Evolutionary conservation across 2,797 vertebrate species (phyloP), one percentile per base, ranked within the genome.

Genomic region (Pempheris klunzingeri): DNA sequence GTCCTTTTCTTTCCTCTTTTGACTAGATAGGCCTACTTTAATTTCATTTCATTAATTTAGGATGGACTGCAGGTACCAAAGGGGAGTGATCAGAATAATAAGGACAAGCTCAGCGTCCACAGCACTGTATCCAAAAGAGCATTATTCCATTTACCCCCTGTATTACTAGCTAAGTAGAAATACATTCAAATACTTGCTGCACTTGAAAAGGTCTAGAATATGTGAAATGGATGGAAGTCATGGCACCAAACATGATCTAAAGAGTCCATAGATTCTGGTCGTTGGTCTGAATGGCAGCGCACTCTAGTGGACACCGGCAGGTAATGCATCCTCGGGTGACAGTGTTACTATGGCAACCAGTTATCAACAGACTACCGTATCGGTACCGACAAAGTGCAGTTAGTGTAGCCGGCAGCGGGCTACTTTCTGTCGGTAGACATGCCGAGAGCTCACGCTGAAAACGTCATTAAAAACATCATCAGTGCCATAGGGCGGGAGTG

Each of bases 401-500:
- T 38, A 2, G 34, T 20, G 15, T 18, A 28, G n/a, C n/a, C n/a
- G n/a, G n/a, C n/a, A n/a, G n/a, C n/a, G n/a, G n/a, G 30, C 30
- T 1, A 1, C 4, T 32, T 11, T 49, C 2, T 20, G 2, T 17
- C 9, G 1, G 15, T 4, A 28, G 81, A 87, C n/a, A 97, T 97
- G 97, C 82, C 95, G 49, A 73, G 76, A 1, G 71, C 84, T 73
- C 94, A 87, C 38, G 90, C 91, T 7, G 94, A 95, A 73, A 87
- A 84, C 7, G 90, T 96, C 34, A 93, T 98, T 67, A 96, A 93
- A 90, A 93, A 73, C 52, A 96, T 99, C 0, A 93, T 97, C 47
- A 70, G 93, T 1, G 92, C 96, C 41, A 93, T 97, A 43, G 92
- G 87, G 0, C 92, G 92, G 64, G 86, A 94, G 78, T 97, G 97